Evolutionary conservation across 2,888 invertebrate genomes (phyloP), one percentile per base, ranked within the genome.

Genomic region (Eupithecia abbreviata): DNA sequence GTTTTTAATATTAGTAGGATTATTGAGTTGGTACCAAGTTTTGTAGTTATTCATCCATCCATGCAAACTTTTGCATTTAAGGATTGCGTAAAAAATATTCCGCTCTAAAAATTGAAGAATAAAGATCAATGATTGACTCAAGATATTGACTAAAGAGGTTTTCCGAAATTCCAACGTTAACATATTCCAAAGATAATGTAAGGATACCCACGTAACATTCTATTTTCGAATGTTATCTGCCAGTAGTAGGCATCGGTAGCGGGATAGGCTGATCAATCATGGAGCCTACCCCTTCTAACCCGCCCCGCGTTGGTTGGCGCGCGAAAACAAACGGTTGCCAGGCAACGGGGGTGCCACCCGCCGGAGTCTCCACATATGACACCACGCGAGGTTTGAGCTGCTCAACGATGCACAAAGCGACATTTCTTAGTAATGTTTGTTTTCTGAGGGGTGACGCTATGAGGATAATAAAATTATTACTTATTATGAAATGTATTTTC

Each of bases 211-310:
- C 72, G 68, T 72, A 74, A 74, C 41, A 70, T 75, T 77, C 70
- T 15, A 66, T 75, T 72, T 72, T 72, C 80, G 68, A 75, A 74
- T 76, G 69, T 78, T 81, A 83, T 81, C 67, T 79, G 51, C 18
- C 58, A 73, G 85, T 89, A 86, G 89, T 92, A 93, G 93, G 92
- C 91, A 93, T 88, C 88, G 89, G 89, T 89, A 86, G 89, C 87
- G 90, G 76, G 92, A 93, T 93, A 94, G 95, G 94, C 92, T 94
- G 95, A 95, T 95, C 95, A 95, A 95, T 95, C 95, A 95, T 92
- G 92, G 90, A 90, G 90, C 91, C 93, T 92, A 94, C 94, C 95
- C 94, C 93, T 94, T 94, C 93, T 92, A 93, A 88, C 93, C 93
- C 93, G 93, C 93, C 94, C 92, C 87, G 88, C 86, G 89, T 86